Conservation (phyloP, 1,140 invertebrate species). For the Hypothenemus hampei region DNA sequence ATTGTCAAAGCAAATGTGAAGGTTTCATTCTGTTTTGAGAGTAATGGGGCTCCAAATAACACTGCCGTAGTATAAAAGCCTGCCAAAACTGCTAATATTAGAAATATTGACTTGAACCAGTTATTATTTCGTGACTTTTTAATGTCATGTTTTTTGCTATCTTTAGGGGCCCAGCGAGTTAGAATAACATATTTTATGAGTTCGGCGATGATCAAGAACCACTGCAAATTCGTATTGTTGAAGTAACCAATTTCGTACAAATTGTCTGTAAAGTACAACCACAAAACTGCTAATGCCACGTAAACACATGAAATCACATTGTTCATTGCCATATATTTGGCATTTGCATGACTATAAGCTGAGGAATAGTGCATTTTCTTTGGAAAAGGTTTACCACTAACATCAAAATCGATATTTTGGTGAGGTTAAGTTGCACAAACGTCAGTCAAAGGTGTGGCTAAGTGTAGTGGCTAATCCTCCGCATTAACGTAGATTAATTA, state of each 20-base stretch:
- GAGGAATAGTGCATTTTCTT: neutral
- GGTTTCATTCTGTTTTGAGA: slow-evolving; percentile 63
- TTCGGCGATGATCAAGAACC: slow-evolving; percentile 32
- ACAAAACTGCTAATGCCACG: slow-evolving; percentile 14
- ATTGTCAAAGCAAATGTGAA: slow-evolving; percentile 64
- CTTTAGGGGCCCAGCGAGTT: slow-evolving; percentile 3
- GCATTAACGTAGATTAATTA: too few relatives aligned
- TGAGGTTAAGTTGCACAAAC: too few relatives aligned
- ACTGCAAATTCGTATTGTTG: slow-evolving; percentile 30
- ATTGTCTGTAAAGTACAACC: slow-evolving; percentile 16
- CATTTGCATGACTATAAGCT: slow-evolving; percentile 1
- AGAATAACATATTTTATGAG: slow-evolving; percentile 32
- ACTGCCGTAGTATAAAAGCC: slow-evolving; percentile 59
- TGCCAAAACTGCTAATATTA: slow-evolving; percentile 39
- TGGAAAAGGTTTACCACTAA: too few relatives aligned
- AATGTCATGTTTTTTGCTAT: slow-evolving; percentile 7
- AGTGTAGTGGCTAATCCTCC: too few relatives aligned
- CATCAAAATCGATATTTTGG: too few relatives aligned
- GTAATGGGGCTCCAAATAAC: slow-evolving; percentile 70
- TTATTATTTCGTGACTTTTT: slow-evolving; percentile 36
- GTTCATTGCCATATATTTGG: slow-evolving; percentile 17
- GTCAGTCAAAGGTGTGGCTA: too few relatives aligned
- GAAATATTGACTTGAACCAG: slow-evolving; percentile 42
- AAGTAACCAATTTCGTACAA: slow-evolving; percentile 35
- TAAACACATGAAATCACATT: slow-evolving; percentile 27